Base-by-base conservation (phyloP, 2,888 invertebrate species). In the Noctuana brunneofusca region DNA sequence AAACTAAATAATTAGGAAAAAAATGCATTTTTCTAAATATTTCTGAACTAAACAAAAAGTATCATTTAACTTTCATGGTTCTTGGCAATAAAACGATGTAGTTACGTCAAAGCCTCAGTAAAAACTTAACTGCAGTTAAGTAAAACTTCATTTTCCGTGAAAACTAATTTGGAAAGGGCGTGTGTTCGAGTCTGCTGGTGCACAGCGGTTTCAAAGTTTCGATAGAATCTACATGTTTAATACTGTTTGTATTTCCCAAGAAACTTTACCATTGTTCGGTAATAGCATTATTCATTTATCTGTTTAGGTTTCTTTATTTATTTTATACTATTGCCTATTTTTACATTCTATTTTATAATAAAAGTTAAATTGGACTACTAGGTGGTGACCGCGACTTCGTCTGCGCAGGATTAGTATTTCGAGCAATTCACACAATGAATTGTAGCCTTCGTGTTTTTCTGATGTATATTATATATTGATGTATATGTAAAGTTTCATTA, bases 141-240 rank as follows among this genome's bases (percentile, higher is more conserved):
- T 57, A 57, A 57, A 57, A 57, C 32, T 57, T 48, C 48, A 32
- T 30, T 54, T 60, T 60, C 54, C 27, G 16, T 38, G 54, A 35
- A 60, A 60, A 60, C 54, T 54, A 60, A 54, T 54, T 48, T 54
- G 12, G 30, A 24, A 32, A 35, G 54, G 38, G 54, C 60, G 60
- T 60, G 46, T 60, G 38, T 38, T 55, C 62, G 55, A 48, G 48
- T 49, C 55, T 49, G 55, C n/a, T 20, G 35, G 41, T 43, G 54
- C 60, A 49, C 30, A 55, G 62, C 55, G 49, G 49, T 55, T 55
- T 62, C 38, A 38, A 62, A 62, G 35, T 62, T 62, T 55, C 54
- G 54, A 54, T 62, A 48, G 48, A 62, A 62, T 62, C 54, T 62
- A 62, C 62, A 62, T 54, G 49, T 55, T 49, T 54, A 62, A 62